Conservation (phyloP, 2,888 invertebrate species). For the Nineta flava region DNA sequence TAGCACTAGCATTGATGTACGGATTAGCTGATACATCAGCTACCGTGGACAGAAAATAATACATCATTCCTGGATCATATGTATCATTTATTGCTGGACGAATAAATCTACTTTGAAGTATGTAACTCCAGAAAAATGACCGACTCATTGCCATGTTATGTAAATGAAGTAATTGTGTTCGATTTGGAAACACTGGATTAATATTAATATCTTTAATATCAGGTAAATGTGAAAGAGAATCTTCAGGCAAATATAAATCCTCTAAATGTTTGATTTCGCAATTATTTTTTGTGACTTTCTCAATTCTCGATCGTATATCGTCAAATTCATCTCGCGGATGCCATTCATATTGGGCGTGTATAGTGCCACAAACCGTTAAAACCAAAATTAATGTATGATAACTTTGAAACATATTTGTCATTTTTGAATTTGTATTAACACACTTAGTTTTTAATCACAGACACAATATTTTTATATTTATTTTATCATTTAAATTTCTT, state of each 20-base stretch:
- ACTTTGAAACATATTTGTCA: not conserved
- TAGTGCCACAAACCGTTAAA: constrained; percentile 32
- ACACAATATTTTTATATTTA: too few relatives aligned
- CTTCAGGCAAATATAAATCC: constrained; percentile 69
- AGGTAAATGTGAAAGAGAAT: constrained; percentile 79
- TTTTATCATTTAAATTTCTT: too few relatives aligned
- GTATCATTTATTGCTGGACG: constrained; percentile 81
- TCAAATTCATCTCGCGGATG: constrained; percentile 81
- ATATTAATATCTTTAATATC: constrained; percentile 89
- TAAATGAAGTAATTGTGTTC: constrained; percentile 80
- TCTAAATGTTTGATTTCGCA: constrained; percentile 76
- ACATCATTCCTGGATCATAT: constrained; percentile 96
- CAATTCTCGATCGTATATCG: constrained; percentile 68
- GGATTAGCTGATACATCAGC: constrained; percentile 91
- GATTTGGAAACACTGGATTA: constrained; percentile 86
- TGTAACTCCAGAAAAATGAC: constrained; percentile 92
- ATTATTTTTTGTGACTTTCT: constrained; percentile 71
- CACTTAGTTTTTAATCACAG: too few relatives aligned
- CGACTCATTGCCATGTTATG: constrained; percentile 94
- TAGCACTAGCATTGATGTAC: constrained; percentile 78
- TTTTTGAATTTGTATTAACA: not conserved
- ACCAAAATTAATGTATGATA: not conserved
- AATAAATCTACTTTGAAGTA: constrained; percentile 78
- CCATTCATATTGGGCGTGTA: constrained; percentile 82
- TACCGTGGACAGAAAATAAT: constrained; percentile 85